phyloP scores from a whole-genome alignment of 2,113 vertebrate genomes.

The Pan troglodytes region DNA sequence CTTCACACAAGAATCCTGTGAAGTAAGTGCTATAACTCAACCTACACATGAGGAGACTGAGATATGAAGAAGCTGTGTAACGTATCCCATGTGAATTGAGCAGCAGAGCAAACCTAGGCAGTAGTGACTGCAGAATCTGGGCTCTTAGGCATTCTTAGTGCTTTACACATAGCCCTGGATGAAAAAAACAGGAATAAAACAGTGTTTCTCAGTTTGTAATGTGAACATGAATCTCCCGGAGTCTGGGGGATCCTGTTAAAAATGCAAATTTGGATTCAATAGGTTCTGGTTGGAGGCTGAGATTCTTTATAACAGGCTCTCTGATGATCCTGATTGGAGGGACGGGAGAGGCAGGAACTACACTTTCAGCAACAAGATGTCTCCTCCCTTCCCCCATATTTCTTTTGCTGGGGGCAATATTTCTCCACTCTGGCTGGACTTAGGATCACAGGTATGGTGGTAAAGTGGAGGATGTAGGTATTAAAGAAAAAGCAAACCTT shows the following conservation, averaged over 20 bases:
- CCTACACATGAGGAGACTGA: not conserved
- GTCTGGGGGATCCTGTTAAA: not conserved
- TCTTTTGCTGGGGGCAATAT: not conserved
- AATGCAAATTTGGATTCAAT: not conserved
- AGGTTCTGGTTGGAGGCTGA: not conserved
- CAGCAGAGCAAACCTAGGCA: too few species aligned
- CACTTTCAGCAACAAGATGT: not conserved
- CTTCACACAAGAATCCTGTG: not conserved
- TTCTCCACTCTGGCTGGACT: not conserved
- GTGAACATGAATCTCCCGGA: not conserved
- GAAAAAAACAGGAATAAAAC: not conserved
- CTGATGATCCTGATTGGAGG: not conserved
- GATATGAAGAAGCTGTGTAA: not conserved
- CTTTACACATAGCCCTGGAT: not conserved
- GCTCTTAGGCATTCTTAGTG: not conserved
- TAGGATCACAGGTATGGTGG: not conserved
- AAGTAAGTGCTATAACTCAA: not conserved
- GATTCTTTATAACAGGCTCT: not conserved
- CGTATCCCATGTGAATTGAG: not conserved
- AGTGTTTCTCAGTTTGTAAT: not conserved
- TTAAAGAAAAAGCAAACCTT: not conserved
- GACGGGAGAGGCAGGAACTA: not conserved
- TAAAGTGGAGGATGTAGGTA: not conserved
- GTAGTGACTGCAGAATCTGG: not conserved
- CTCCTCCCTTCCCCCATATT: not conserved